Base-by-base conservation (phyloP, 2,113 vertebrate species). In the Dromas ardeola region DNA sequence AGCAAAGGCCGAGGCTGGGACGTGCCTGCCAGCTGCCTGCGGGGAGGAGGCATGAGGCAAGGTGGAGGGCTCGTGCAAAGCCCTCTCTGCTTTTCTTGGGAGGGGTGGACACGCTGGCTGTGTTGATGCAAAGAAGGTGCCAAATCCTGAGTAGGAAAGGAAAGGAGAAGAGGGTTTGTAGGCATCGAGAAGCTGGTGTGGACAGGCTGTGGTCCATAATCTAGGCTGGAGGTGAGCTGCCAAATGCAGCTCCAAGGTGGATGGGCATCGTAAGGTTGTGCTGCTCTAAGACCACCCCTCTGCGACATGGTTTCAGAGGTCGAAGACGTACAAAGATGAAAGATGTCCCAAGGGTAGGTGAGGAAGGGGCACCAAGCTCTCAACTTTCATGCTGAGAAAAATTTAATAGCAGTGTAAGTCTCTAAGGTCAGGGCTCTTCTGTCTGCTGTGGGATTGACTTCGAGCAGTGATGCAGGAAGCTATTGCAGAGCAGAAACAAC, bases 261-360 rank as follows among this genome's bases (percentile, higher is more conserved):
- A 29, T 32, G 38, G 59, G 17, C 27, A 25, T 11, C 0, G 0
- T 34, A 32, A 30, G 11, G 30, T 30, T 5, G 5, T 53, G 77
- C 49, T 84, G 45, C 12, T 62, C 50, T 65, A 27, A 67, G 70
- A 50, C 45, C 21, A 50, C 6, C 29, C 40, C 13, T 61, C 59
- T 78, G 77, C 1, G 5, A 10, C 12, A 1, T 0, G 1, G 6
- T 34, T 73, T 81, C 49, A 38, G 65, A 80, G 79, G 52, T 32
- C 3, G 12, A 47, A 89, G 69, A 49, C 2, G 4, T 19, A 12
- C 25, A 15, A 63, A 74, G 45, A 17, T 30, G 40, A 50, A 43
- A 52, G 14, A 8, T 29, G 29, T 67, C 62, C 21, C 27, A 30
- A 40, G n/a, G 50, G 47, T 2, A 29, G 13, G 25, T 30, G 56